These are phyloP conservation scores for Otis tarda DNA, from an alignment of 2,113 vertebrate genomes.

Conservation along the genomic window DNA sequence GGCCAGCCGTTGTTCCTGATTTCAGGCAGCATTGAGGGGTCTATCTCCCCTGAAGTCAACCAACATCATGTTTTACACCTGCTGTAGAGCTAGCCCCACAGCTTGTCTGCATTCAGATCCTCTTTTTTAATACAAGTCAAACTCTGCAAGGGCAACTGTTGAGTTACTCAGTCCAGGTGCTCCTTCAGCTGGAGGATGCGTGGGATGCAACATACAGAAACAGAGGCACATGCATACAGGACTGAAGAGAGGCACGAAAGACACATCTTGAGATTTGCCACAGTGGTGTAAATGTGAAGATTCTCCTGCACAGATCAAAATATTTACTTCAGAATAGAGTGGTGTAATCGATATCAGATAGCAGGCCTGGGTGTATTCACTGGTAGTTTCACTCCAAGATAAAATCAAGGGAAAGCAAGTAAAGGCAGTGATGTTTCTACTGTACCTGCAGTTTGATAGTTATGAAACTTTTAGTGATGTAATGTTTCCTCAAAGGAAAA, in stretches of 20 bases:
- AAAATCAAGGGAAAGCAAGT: constrained; percentile 42
- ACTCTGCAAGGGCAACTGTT: not conserved
- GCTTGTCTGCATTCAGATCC: not conserved
- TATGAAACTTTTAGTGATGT: not conserved
- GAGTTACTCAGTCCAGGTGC: not conserved
- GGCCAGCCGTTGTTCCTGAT: not conserved
- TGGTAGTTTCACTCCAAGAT: constrained; percentile 17
- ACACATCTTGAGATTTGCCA: not conserved
- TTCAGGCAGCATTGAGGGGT: not conserved
- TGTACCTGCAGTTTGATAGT: not conserved
- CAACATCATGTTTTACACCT: not conserved
- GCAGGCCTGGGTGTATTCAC: not conserved
- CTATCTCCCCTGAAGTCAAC: not conserved
- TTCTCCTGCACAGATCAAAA: not conserved
- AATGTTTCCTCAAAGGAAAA: constrained; percentile 38
- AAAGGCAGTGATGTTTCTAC: not conserved
- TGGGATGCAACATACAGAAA: not conserved
- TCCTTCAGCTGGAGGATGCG: not conserved
- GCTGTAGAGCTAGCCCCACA: not conserved
- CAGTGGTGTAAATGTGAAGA: not conserved
- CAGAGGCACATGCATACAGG: not conserved
- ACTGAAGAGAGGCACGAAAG: not conserved
- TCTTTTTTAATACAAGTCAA: not conserved
- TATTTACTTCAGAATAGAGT: constrained; percentile 1
- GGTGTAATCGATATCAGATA: not conserved